Base-by-base conservation (phyloP, 1,140 invertebrate species). In the Chrysopa pallens region DNA sequence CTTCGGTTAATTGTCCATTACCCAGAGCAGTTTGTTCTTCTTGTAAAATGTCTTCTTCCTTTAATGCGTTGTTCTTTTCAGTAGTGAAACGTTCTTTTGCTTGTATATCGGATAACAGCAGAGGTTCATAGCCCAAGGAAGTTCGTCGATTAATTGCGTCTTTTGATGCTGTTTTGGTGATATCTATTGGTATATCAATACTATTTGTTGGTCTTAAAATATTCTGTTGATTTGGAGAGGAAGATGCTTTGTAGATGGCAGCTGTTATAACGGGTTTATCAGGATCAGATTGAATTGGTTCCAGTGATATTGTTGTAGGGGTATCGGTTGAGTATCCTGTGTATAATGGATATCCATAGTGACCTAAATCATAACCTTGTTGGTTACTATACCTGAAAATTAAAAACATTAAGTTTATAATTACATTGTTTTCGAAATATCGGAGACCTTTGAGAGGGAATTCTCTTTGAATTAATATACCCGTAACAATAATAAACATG, bases 331-430 rank as follows among this genome's bases (percentile, higher is more conserved):
- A 49, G 53, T 72, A 75, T 29, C 67, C 69, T 12, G 63, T 60
- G 50, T 73, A 76, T 11, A 71, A 54, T 23, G 72, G 69, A 55
- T 81, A 80, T 23, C 76, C 77, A 41, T 77, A 76, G 39, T 72
- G 70, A 17, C 77, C 77, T 45, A 74, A 69, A 42, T 80, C 74
- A 53, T 83, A 84, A n/a, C 78, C 73, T 46, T 78, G 59, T 57
- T 84, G 80, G 53, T 78, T 82, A 36, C 78, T 74, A 52, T 84
- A 84, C 35, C 74, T 70, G 52, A 84, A 84, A 46, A 56, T 80
- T 4, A 33, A 33, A 23, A 23, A 23, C 5, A 23, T 23, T 23
- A n/a, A n/a, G n/a, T n/a, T n/a, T n/a, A n/a, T n/a, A n/a, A n/a
- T n/a, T n/a, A n/a, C n/a, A n/a, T n/a, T n/a, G n/a, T n/a, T n/a